These are phyloP conservation scores for Melanostoma scalare DNA, from an alignment of 2,888 invertebrate genomes.

Conservation along the genomic window DNA sequence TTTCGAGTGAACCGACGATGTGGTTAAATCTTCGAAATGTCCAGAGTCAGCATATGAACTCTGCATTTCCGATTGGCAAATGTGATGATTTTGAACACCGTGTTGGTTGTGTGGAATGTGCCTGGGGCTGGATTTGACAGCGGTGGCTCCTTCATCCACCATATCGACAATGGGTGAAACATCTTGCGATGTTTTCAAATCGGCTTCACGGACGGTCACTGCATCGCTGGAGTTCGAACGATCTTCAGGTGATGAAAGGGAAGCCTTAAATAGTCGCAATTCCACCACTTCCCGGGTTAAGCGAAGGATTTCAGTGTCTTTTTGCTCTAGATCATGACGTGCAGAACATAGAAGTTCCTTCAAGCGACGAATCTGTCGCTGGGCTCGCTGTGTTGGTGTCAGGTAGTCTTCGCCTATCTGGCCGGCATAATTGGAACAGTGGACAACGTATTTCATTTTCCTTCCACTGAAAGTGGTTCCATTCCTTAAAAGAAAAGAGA, in stretches of 20 bases:
- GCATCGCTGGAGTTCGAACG: slow-evolving; percentile 90
- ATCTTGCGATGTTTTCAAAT: slow-evolving; percentile 84
- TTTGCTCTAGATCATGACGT: slow-evolving; percentile 89
- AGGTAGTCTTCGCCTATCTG: slow-evolving; percentile 91
- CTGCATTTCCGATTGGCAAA: slow-evolving; percentile 84
- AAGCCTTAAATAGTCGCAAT: slow-evolving; percentile 90
- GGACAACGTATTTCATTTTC: slow-evolving; percentile 91
- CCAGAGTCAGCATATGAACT: slow-evolving; percentile 93
- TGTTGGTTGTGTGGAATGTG: slow-evolving; percentile 77
- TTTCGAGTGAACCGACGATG: slow-evolving; percentile 90
- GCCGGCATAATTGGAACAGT: slow-evolving; percentile 91
- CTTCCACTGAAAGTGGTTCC: slow-evolving; percentile 88
- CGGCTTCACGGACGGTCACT: slow-evolving; percentile 88
- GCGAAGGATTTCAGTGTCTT: slow-evolving; percentile 89
- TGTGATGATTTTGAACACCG: slow-evolving; percentile 80
- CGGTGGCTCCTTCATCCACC: slow-evolving; percentile 81
- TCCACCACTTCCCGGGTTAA: slow-evolving; percentile 91
- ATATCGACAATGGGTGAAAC: slow-evolving; percentile 84
- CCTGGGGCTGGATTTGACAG: slow-evolving; percentile 80
- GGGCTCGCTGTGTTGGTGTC: slow-evolving; percentile 93
- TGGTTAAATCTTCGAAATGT: slow-evolving; percentile 91
- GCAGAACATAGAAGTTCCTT: slow-evolving; percentile 88
- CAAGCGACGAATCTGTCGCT: slow-evolving; percentile 89
- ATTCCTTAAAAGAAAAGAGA: slow-evolving; percentile 81
- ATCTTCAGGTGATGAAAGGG: slow-evolving; percentile 90